A percentile compares a stretch with the other conserved stretches of the same genome.
Conservation (phyloP, 2,888 invertebrate genomes). For the Zele albiditarsus region DNA sequence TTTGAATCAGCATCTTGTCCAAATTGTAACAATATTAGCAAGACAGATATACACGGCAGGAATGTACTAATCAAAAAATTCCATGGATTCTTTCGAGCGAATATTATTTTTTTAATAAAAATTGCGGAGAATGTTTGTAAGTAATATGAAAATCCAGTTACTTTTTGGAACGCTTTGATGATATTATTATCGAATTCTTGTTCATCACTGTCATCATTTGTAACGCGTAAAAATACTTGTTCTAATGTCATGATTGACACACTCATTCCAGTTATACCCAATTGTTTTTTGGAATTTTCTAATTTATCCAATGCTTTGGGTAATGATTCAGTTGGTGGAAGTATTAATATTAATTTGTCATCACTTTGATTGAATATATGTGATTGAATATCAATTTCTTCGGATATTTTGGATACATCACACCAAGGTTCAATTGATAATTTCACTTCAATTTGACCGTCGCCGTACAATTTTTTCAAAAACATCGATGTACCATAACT, state of each 20-base stretch:
- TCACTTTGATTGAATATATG: constrained; percentile 72
- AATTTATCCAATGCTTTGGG: constrained; percentile 78
- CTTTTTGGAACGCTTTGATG: constrained; percentile 56
- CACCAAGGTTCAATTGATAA: constrained; percentile 65
- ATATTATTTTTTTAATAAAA: constrained; percentile 67
- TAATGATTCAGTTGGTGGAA: constrained; percentile 76
- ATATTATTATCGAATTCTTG: constrained; percentile 56
- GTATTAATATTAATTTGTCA: constrained; percentile 75
- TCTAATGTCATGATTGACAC: constrained; percentile 92
- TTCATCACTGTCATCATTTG: constrained; percentile 61
- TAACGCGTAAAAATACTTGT: constrained; percentile 85
- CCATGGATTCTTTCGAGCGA: constrained; percentile 63
- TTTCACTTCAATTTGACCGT: constrained; percentile 66
- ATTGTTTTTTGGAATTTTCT: constrained; percentile 75
- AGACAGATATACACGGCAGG: constrained; percentile 63
- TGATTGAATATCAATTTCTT: constrained; percentile 71
- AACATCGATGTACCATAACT: constrained; percentile 89
- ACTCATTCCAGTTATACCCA: constrained; percentile 85
- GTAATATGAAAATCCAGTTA: constrained; percentile 60
- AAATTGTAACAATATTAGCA: constrained; percentile 65
- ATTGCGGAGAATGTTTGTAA: constrained; percentile 66
- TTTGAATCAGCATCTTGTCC: constrained; percentile 52
- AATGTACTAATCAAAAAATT: constrained; percentile 62
- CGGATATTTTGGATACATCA: constrained; percentile 65
- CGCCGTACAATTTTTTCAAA: constrained; percentile 81